Evolutionary conservation across 1,140 invertebrate species (phyloP), one percentile per base, ranked within the genome.

Genomic region (Xylocopa sonorina): DNA sequence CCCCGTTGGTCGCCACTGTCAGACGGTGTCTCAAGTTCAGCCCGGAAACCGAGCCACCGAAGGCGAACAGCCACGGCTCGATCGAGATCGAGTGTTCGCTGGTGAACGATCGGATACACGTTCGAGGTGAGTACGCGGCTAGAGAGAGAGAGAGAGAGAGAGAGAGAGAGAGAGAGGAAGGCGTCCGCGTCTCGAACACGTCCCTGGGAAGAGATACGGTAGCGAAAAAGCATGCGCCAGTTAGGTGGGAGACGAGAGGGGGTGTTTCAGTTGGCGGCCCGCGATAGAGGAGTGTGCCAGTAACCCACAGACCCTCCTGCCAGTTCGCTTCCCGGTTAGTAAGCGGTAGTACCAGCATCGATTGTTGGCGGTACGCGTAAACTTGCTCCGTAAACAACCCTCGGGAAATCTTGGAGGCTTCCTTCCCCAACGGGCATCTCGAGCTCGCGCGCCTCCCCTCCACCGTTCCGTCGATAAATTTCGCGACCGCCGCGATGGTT

Each of bases 21-120:
- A 86, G 92, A 53, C 88, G 92, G 32, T 93, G 92, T 57, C 80
- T 93, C n/a, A 92, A 92, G 62, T 93, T 92, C 48, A 93, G 92
- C 76, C 92, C 92, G 3, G 92, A 93, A 63, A 88, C 63, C 29
- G 91, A 92, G 51, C 85, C 79, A 12, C 76, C 87, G 14, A 88
- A 73, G 62, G 81, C 78, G 4, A 86, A 85, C 24, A 83, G 74
- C 6, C 81, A 87, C 38, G 91, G 92, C 7, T 93, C 91, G 6
- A 93, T 93, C 73, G 92, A 93, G 77, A 91, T 93, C 78, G 92
- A 92, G 67, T 92, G 89, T 75, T 91, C 89, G 7, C 83, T 91
- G 18, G 78, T 87, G 2, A 84, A 67, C 7, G 91, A 92, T 55
- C 86, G 89, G 29, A 92, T 93, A 83, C 88, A 92, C 34, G 88